These are phyloP conservation scores for Harmothoe impar DNA, from an alignment of 2,888 invertebrate species.

Conservation along the genomic window DNA sequence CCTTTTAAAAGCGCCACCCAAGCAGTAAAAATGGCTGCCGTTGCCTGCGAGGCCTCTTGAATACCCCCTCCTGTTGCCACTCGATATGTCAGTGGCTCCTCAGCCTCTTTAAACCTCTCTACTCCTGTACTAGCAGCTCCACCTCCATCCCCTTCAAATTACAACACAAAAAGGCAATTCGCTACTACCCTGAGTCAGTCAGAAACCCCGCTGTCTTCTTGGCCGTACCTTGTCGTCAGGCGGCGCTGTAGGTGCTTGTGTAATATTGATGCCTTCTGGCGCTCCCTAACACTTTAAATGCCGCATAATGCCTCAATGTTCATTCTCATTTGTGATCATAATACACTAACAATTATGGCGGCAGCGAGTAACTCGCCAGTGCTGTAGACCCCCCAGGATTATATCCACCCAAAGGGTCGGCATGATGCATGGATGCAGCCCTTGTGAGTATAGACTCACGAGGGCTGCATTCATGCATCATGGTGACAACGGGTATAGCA, in stretches of 20 bases:
- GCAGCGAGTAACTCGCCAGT: no score
- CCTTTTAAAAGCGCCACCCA: no score
- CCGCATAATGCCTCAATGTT: no score
- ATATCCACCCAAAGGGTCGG: no score
- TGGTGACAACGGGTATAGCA: no score
- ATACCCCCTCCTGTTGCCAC: neutral
- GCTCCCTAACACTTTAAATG: no score
- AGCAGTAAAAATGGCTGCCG: neutral
- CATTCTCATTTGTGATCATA: no score
- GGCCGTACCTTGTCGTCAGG: neutral
- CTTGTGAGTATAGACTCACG: no score
- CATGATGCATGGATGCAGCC: no score
- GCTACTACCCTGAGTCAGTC: neutral
- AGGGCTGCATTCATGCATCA: no score
- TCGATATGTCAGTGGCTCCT: constrained; percentile 15
- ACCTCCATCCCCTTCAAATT: constrained; percentile 28
- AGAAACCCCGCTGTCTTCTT: neutral
- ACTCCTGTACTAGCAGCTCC: neutral
- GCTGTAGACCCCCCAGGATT: no score
- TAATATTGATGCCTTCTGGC: neutral
- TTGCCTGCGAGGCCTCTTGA: neutral
- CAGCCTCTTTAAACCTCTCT: neutral
- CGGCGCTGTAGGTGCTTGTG: neutral
- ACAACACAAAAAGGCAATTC: constrained; percentile 31
- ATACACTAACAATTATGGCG: no score